Evolutionary conservation across 1,140 invertebrate genomes (phyloP), one percentile per base, ranked within the genome.

Genomic region (roundworm (Caenorhabditis elegans)): DNA sequence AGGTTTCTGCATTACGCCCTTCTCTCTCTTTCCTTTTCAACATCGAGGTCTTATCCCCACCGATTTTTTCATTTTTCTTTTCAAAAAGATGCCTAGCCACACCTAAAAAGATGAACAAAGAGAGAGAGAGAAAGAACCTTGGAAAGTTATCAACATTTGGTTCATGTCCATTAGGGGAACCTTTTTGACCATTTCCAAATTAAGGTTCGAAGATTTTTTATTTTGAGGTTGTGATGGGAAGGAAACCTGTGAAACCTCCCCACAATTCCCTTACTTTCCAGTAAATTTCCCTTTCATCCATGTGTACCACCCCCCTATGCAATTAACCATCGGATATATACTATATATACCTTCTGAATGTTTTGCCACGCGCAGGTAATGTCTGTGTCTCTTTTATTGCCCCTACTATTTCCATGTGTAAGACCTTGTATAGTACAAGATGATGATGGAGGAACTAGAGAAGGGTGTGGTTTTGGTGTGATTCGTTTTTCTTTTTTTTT

Each of bases 281-380:
- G 6, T 26, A 43, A 17, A 28, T 77, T 48, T 39, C n/a, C 5
- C 24, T 77, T 34, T 31, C 31, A 13, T 26, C 43, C 34, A 39
- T 47, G 22, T 48, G 43, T 47, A 28, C 28, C n/a, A n/a, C n/a
- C n/a, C n/a, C n/a, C n/a, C 6, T 31, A 77, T 2, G 26, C 75
- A 77, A 77, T 47, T 48, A 77, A 34, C 43, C 43, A 34, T 48
- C 15, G 43, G 75, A 77, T 49, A 77, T 31, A 24, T 48, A n/a
- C 46, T 48, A 43, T 77, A 77, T 34, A n/a, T 53, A 10, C n/a
- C 8, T 5, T 34, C 24, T 77, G 47, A 13, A 77, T 48, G 43
- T 77, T 48, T 77, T 47, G 43, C 24, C 75, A 77, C 46, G 47
- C 43, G 43, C 36, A 77, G 75, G 75, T 77, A 49, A 77, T 77